Conservation (phyloP, 2,888 invertebrate species). For the Drosophila tanythrix region DNA sequence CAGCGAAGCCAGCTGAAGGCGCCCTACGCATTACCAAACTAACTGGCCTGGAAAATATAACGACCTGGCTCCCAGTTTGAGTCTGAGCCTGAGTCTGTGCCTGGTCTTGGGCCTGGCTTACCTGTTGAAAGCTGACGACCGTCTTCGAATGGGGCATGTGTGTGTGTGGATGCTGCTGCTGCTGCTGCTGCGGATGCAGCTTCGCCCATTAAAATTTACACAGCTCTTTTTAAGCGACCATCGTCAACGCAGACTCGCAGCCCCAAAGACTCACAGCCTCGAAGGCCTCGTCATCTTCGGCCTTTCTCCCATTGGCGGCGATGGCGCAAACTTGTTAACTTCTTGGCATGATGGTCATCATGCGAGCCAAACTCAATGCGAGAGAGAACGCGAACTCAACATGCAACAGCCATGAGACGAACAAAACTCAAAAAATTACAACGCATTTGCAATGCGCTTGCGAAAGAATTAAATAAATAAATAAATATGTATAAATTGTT, state of each 20-base stretch:
- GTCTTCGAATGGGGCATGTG: constrained; percentile 31
- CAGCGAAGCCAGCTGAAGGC: constrained; percentile 39
- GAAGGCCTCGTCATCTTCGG: constrained; percentile 57
- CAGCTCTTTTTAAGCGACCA: constrained; percentile 66
- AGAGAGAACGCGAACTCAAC: constrained; percentile 51
- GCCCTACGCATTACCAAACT: constrained; percentile 51
- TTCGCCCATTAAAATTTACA: constrained; percentile 78
- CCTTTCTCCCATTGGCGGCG: constrained; percentile 77
- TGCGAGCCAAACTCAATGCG: constrained; percentile 65
- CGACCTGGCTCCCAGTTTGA: constrained; percentile 25
- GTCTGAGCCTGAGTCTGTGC: neutral
- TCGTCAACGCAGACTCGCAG: constrained; percentile 54
- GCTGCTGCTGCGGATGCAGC: constrained; percentile 63
- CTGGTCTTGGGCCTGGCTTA: constrained; percentile 31
- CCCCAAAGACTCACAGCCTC: constrained; percentile 45
- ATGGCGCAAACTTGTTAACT: constrained; percentile 79
- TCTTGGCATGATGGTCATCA: constrained; percentile 79
- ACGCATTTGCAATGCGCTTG: constrained; percentile 51
- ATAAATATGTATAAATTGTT: neutral
- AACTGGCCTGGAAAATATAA: constrained; percentile 52
- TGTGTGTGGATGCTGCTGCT: constrained; percentile 12
- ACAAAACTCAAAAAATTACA: neutral
- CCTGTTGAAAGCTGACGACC: constrained; percentile 62
- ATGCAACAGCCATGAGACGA: constrained; percentile 48
- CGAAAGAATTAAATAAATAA: neutral